Percentiles rank a stretch among this genome's conserved stretches.
Evolutionary conservation across 2,888 invertebrate genomes (phyloP).

Genomic region (Hedychridium roseum): DNA sequence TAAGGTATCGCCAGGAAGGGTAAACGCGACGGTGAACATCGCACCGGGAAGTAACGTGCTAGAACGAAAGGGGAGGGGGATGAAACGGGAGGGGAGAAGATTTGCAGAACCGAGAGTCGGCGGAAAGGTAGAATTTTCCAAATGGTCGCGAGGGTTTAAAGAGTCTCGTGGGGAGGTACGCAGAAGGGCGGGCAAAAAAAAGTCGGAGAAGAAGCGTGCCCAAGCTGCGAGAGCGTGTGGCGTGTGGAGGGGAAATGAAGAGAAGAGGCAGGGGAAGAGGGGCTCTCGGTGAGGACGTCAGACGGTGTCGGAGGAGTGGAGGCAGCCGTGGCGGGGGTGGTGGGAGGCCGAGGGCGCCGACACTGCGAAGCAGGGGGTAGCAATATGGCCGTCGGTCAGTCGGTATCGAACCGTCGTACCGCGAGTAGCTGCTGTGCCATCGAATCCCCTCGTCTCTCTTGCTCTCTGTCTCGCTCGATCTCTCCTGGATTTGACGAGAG

Average conservation of each 20-base stretch:
- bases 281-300: too few species aligned
- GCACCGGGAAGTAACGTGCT: neutral
- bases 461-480: too few species aligned
- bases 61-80: neutral
- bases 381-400: constrained; percentile 58
- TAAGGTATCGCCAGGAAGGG: too few species aligned
- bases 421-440: constrained; percentile 32
- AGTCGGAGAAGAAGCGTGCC: too few species aligned
- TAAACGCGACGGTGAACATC: too few species aligned
- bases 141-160: too few species aligned
- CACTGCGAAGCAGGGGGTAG: constrained; percentile 45
- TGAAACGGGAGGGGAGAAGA: constrained; percentile 2
- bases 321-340: constrained; percentile 15
- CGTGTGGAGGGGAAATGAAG: constrained; percentile 2
- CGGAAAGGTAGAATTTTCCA: too few species aligned
- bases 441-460: too few species aligned
- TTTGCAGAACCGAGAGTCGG: too few species aligned
- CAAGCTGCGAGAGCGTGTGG: too few species aligned
- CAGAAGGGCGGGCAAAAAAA: constrained; percentile 27
- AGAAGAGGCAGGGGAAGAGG: constrained; percentile 7
- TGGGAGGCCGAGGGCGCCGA: constrained; percentile 30
- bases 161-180: constrained; percentile 16
- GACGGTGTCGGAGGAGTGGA: constrained; percentile 4
- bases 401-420: constrained; percentile 57
- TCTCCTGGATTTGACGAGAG: too few species aligned